phyloP scores from a whole-genome alignment of 2,888 invertebrate species.

The Philereme vetulata region DNA sequence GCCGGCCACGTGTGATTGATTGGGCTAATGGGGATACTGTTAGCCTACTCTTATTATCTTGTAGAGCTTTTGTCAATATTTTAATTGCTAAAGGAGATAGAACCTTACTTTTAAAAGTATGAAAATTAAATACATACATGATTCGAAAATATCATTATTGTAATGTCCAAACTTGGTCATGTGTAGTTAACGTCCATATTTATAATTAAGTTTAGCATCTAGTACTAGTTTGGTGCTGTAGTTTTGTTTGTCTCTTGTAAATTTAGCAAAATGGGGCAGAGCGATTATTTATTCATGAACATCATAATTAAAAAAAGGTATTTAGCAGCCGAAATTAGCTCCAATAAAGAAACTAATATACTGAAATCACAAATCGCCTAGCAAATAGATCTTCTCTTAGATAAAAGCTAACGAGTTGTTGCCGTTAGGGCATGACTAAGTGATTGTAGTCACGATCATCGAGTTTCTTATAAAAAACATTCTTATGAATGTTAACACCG shows the following conservation, averaged over 20 bases:
- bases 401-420: conserved; percentile 63
- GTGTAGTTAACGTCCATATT: too few relatives aligned
- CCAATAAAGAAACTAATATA: conserved; percentile 41
- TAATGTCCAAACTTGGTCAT: too few relatives aligned
- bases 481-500: conserved; percentile 33
- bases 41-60: conserved; percentile 9
- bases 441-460: conserved; percentile 65
- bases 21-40: conserved; percentile 32
- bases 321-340: neutral
- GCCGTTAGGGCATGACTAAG: conserved; percentile 67
- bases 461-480: conserved; percentile 24
- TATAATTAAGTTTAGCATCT: too few relatives aligned
- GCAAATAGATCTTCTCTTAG: conserved; percentile 52
- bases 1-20: conserved; percentile 59
- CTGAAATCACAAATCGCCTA: conserved; percentile 32
- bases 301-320: too few relatives aligned
- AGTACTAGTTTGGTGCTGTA: too few relatives aligned
- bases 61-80: neutral
- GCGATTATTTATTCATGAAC: too few relatives aligned
- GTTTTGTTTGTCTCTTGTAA: too few relatives aligned
- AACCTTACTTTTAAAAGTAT: too few relatives aligned
- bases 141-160: too few relatives aligned
- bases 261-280: too few relatives aligned
- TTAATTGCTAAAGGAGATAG: neutral
- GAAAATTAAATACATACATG: too few relatives aligned